Base-by-base conservation (phyloP, 2,113 vertebrate genomes). In the Apodemus sylvaticus region DNA sequence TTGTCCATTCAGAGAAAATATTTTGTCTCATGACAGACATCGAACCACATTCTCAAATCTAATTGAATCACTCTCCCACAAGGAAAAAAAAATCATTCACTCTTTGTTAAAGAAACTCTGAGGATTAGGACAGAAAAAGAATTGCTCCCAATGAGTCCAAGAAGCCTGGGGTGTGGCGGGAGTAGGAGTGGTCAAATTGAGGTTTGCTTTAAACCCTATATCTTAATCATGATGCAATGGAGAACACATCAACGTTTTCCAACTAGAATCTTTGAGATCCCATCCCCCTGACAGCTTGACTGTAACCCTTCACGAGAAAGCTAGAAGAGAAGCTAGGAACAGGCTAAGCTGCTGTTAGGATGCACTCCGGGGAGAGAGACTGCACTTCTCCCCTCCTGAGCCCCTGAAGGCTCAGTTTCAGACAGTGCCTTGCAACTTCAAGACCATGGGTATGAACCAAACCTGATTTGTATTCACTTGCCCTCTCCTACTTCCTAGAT, bases 361-460 rank as follows among this genome's bases (percentile, higher is more conserved):
- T 0, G 1, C 42, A 70, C 19, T 94, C 0, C 0, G 39, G 34
- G 17, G 73, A 17, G 36, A 89, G 36, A 78, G 19, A 36, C 34
- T 20, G 74, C 88, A 55, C 22, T 71, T 77, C n/a, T 78, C 42
- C 51, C 93, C 70, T 96, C 87, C 90, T 82, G 86, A 89, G 73
- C 10, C 45, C 29, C 11, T 11, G 45, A 87, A 17, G 20, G 20
- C 36, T 89, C 62, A 70, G 64, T 79, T 64, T 71, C 89, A 91
- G 60, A 90, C 64, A 53, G 19, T 76, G 62, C 51, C 87, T 85
- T 74, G 60, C 64, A 93, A 88, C 76, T 89, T 58, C 39, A 97
- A 85, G 96, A 92, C 70, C 90, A 93, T 20, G 14, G 70, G 58
- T 68, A 39, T 60, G 81, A 96, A 93, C 82, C 78, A 87, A 85